Percentiles rank a stretch among this genome's conserved stretches.
phyloP scores from a whole-genome alignment of 2,113 vertebrate genomes.

The Dolichallabes microphthalmus region DNA sequence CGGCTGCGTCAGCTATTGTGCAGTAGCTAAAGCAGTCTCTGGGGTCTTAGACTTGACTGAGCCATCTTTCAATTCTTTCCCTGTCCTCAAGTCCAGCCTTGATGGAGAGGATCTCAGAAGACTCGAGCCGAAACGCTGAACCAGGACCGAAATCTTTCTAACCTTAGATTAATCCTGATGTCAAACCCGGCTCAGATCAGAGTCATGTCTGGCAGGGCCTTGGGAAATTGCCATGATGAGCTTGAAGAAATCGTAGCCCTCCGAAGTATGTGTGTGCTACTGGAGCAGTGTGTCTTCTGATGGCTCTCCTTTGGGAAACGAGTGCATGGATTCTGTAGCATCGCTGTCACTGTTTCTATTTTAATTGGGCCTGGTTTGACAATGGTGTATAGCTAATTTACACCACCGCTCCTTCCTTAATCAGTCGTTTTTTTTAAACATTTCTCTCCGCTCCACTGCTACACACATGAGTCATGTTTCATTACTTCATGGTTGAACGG shows the following conservation, averaged over 20 bases:
- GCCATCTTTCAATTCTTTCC: constrained; percentile 15
- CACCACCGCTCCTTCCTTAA: constrained; percentile 10
- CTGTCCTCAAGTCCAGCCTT: background rate
- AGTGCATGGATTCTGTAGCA: constrained; percentile 16
- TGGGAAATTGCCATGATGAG: constrained; percentile 14
- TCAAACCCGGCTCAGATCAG: constrained; percentile 7
- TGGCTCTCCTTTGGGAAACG: background rate
- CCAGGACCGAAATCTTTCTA: background rate
- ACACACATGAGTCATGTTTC: constrained; percentile 13
- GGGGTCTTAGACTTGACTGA: background rate
- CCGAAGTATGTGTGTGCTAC: background rate
- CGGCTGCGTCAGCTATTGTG: constrained; percentile 35
- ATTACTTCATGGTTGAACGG: background rate
- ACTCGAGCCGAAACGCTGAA: background rate
- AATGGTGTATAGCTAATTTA: constrained; percentile 43
- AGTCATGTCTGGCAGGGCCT: background rate
- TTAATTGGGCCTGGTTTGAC: constrained; percentile 50
- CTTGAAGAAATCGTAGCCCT: background rate
- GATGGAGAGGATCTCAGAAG: background rate
- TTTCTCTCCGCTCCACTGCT: background rate
- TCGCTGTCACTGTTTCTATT: constrained; percentile 33
- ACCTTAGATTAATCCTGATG: constrained; percentile 14
- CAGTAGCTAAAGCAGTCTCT: constrained; percentile 34
- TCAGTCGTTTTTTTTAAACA: background rate
- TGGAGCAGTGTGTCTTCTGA: background rate